phyloP scores from a whole-genome alignment of 2,888 invertebrate species.

The Pandemis cinnamomeana region DNA sequence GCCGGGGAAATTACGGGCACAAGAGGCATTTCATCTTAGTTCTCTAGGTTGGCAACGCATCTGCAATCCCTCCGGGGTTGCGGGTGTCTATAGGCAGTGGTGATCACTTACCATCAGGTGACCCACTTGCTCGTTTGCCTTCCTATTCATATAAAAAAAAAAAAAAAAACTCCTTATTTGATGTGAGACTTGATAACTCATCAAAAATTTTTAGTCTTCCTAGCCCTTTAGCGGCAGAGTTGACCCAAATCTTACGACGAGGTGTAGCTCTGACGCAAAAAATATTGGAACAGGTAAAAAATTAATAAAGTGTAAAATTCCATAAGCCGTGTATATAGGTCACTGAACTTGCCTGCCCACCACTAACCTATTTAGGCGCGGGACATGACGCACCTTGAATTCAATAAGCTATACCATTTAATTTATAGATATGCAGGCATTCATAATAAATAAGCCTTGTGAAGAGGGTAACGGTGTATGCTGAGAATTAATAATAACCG shows the following conservation, averaged over 20 bases:
- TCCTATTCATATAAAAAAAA: no score
- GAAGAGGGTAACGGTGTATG: not conserved
- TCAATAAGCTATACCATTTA: conserved; percentile 14
- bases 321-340: conserved; percentile 31
- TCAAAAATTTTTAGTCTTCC: not conserved
- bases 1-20: no score
- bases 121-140: no score
- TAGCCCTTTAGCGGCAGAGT: not conserved
- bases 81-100: no score
- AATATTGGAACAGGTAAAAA: conserved; percentile 13
- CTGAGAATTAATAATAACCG: conserved; percentile 2
- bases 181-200: not conserved
- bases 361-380: conserved; percentile 33
- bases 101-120: no score
- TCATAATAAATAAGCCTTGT: not conserved
- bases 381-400: conserved; percentile 30
- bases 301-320: conserved; percentile 15
- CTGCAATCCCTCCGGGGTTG: no score
- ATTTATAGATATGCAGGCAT: conserved; percentile 13
- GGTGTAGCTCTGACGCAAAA: not conserved
- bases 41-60: no score
- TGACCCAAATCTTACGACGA: conserved; percentile 3
- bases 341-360: conserved; percentile 39
- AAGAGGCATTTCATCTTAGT: no score
- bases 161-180: no score